These are phyloP conservation scores for Diphyllodes magnificus DNA, from an alignment of 2,113 vertebrate genomes.

Conservation along the genomic window DNA sequence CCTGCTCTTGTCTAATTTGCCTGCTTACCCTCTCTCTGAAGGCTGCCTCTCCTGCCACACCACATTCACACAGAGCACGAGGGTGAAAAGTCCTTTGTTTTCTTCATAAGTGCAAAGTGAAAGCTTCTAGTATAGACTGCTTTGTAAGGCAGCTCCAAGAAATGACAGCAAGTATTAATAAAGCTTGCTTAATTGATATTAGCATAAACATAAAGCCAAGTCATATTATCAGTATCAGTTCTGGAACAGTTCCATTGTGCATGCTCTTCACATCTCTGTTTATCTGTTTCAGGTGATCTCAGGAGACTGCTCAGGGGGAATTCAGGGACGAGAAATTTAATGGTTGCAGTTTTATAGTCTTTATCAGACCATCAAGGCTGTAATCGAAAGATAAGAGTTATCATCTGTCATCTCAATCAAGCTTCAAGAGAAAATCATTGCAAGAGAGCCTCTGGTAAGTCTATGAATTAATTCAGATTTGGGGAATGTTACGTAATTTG, in stretches of 20 bases:
- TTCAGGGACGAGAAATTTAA: constrained; percentile 1
- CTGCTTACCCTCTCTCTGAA: neutral
- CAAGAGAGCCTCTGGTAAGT: neutral
- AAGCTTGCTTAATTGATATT: constrained; percentile 16
- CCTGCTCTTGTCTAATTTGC: neutral
- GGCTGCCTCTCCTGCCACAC: neutral
- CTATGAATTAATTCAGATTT: neutral
- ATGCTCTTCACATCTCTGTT: neutral
- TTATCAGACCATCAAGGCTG: constrained; percentile 39
- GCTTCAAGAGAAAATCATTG: neutral
- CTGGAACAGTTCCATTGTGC: constrained; percentile 31
- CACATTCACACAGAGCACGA: neutral
- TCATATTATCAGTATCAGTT: neutral
- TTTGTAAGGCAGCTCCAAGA: neutral
- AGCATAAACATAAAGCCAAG: neutral
- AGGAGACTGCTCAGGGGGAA: constrained; percentile 18
- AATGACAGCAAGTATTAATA: neutral
- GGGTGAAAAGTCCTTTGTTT: neutral
- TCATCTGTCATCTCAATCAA: neutral
- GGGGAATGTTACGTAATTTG: neutral
- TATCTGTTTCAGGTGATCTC: constrained; percentile 39
- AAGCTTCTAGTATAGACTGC: neutral
- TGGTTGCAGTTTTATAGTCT: neutral
- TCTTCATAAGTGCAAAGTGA: neutral
- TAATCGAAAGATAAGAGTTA: neutral